phyloP scores from a whole-genome alignment of 2,113 vertebrate species.

The Sander vitreus region DNA sequence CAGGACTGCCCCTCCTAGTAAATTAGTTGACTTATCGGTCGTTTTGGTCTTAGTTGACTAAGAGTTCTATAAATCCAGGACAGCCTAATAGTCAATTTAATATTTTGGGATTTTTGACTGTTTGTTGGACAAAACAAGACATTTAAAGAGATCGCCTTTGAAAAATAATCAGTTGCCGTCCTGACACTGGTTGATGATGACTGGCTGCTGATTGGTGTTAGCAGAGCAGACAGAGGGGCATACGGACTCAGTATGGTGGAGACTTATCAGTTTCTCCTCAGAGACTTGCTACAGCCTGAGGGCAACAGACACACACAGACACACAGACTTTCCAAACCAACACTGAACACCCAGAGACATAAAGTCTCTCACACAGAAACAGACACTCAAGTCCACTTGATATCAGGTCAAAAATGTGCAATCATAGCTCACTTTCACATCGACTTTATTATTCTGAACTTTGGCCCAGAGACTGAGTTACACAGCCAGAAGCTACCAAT shows the following conservation, averaged over 20 bases:
- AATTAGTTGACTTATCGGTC: no score
- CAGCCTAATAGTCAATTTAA: neutral
- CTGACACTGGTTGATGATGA: no score
- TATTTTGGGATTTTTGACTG: neutral
- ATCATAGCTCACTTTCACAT: neutral
- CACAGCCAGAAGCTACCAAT: neutral
- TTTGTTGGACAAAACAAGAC: neutral
- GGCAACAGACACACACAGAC: slow-evolving; percentile 3
- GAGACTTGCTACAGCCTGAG: neutral
- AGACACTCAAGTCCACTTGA: neutral
- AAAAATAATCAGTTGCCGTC: neutral
- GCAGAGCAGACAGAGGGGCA: slow-evolving; percentile 21
- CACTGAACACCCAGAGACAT: neutral
- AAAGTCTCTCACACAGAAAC: neutral
- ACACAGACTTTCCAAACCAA: neutral
- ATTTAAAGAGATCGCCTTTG: neutral
- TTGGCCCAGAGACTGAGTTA: slow-evolving; percentile 21
- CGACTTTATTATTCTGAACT: slow-evolving; percentile 34
- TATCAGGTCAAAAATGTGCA: neutral
- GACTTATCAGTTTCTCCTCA: slow-evolving; percentile 25
- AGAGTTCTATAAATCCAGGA: no score
- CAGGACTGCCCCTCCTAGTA: no score
- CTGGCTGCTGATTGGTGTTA: slow-evolving; percentile 5
- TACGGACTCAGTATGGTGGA: slow-evolving; percentile 6
- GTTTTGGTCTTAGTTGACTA: no score